phyloP scores from a whole-genome alignment of 64 coral and sea anemone species.

The Actinia equina region DNA sequence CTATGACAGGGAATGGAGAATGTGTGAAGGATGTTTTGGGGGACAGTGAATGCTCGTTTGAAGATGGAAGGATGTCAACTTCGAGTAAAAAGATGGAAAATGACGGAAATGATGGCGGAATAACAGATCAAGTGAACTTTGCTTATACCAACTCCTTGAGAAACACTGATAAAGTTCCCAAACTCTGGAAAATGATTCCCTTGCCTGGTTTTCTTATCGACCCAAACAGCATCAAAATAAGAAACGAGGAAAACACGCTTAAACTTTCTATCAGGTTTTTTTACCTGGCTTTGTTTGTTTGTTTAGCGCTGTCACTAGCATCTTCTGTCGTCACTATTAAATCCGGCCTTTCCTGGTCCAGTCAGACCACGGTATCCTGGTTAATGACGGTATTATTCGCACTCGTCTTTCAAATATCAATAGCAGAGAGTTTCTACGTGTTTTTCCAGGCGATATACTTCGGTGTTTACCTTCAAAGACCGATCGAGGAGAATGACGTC shows the following conservation, averaged over 20 bases:
- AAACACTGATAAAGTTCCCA: constrained; percentile 42
- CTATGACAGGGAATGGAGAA: neutral
- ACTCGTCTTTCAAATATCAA: constrained; percentile 12
- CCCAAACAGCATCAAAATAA: constrained; percentile 1
- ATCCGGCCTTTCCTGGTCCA: constrained; percentile 28
- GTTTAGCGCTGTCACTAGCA: neutral
- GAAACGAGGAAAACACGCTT: constrained; percentile 4
- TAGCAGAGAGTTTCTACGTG: constrained; percentile 30
- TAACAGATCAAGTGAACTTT: neutral
- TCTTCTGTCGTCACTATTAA: neutral
- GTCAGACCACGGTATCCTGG: constrained; percentile 31
- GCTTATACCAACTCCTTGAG: neutral
- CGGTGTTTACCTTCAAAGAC: constrained; percentile 20
- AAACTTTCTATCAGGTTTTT: neutral
- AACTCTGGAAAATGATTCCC: constrained; percentile 59
- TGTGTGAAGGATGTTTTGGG: neutral
- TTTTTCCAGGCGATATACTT: constrained; percentile 48
- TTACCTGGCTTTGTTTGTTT: neutral
- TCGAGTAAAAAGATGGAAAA: neutral
- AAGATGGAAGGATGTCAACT: neutral
- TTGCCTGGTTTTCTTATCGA: constrained; percentile 44
- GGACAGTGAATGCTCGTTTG: neutral
- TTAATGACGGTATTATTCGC: constrained; percentile 32
- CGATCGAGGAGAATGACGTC: constrained; percentile 49
- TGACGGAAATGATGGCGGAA: neutral